A percentile compares a stretch with the other conserved stretches of the same genome.
phyloP scores from a whole-genome alignment of 2,797 vertebrate species.

The Potorous gilbertii region DNA sequence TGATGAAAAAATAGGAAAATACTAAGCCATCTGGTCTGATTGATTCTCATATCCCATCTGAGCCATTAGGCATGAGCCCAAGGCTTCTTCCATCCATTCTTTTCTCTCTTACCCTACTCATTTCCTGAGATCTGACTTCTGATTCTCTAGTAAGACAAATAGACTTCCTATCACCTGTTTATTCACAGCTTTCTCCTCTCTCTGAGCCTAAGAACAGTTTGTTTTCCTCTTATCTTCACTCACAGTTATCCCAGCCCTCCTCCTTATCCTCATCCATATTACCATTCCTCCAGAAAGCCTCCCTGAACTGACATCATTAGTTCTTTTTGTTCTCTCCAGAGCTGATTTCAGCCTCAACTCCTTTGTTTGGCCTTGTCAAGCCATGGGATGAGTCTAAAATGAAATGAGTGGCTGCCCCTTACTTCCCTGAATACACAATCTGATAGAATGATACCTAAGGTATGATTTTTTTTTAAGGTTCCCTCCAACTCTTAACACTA shows the following conservation, averaged over 20 bases:
- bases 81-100: neutral
- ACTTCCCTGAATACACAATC: neutral
- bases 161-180: neutral
- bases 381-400: neutral
- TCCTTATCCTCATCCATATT: neutral
- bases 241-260: neutral
- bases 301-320: neutral
- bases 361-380: neutral
- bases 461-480: neutral
- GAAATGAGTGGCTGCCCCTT: neutral
- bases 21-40: neutral
- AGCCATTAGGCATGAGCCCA: neutral
- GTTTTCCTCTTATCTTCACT: neutral
- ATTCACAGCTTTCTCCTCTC: neutral
- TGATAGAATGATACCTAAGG: neutral
- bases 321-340: neutral
- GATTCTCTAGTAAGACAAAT: neutral
- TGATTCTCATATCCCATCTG: neutral
- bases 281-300: slow-evolving; percentile 6
- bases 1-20: neutral
- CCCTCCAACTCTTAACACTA: neutral
- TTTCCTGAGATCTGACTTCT: slow-evolving; percentile 17
- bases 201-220: neutral
- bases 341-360: neutral
- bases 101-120: neutral